Evolutionary conservation across 2,888 invertebrate species (phyloP).

Genomic region (Phortica okadai): DNA sequence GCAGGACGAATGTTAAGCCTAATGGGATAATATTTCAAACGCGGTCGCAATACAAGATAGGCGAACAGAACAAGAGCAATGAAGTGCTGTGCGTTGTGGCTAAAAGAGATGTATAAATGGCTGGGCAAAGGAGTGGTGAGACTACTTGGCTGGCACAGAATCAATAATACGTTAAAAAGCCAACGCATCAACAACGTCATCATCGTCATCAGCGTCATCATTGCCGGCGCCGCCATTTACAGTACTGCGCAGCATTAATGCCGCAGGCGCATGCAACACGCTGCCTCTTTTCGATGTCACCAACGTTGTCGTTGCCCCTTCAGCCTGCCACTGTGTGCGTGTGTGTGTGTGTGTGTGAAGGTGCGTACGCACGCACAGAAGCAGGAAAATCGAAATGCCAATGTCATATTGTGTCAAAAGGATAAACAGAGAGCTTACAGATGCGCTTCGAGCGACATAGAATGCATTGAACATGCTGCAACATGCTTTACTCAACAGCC

Average conservation of each 20-base stretch:
- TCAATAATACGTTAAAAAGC: slow-evolving; percentile 31
- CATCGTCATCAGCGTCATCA: too few species aligned
- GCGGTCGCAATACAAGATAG: neutral
- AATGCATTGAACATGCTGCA: neutral
- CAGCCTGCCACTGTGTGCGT: neutral
- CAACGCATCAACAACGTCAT: neutral
- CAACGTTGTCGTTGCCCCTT: neutral
- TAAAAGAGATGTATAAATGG: neutral
- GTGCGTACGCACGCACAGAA: neutral
- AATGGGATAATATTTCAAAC: slow-evolving; percentile 34
- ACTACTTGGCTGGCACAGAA: neutral
- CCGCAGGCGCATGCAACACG: slow-evolving; percentile 20
- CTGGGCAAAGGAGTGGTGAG: neutral
- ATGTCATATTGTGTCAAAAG: slow-evolving; percentile 27
- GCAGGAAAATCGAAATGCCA: slow-evolving; percentile 16
- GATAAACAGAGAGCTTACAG: slow-evolving; percentile 21
- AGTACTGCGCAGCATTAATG: neutral
- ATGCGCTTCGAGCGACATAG: slow-evolving; percentile 1
- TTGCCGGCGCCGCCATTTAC: neutral
- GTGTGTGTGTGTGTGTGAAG: neutral
- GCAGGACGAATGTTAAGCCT: slow-evolving; percentile 30
- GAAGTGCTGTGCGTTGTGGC: too few species aligned
- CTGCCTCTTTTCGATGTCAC: neutral
- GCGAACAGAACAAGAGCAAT: neutral
- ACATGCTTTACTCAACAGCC: neutral